Base-by-base conservation (phyloP, 2,113 vertebrate species). In the Hucho hucho region DNA sequence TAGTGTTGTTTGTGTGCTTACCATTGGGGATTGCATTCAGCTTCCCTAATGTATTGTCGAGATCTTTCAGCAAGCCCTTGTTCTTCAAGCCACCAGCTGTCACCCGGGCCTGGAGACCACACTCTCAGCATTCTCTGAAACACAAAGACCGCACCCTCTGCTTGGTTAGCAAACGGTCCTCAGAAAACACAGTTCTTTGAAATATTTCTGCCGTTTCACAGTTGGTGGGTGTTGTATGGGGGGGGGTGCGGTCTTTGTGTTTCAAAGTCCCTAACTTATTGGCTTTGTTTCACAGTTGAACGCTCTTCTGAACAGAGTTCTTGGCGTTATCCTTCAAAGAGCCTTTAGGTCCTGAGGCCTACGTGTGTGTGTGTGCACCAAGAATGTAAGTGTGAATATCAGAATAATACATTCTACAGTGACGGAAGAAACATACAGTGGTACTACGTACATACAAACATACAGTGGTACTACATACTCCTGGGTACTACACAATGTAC, bases 11-110 rank as follows among this genome's bases (percentile, higher is more conserved):
- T 32, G 22, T 25, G 9, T 43, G 73, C 83, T 1, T 94, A 99
- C 98, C 97, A 0, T 93, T 95, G 73, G 97, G 96, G 86, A 99
- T 94, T 61, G 93, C 89, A 73, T 91, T 89, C 75, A 99, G 91
- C 69, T 94, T 97, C 79, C 89, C 95, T 84, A 96, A 82, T 74
- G 95, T 97, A 87, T 95, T 94, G 72, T 98, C 98, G 88, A 98
- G 84, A 75, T 90, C 86, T 89, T 80, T 94, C 80, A 95, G 86
- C 79, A 99, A 89, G 77, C 94, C 87, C 75, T 91, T 92, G 75
- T 95, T 96, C 87, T 95, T 96, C 76, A 89, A 90, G 87, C 92
- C 90, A 0, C 94, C 94, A 70, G 92, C 89, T 92, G 95, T 94
- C 72, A 97, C 86, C 79, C 94, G 94, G 82, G 86, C 83, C 91